phyloP scores from a whole-genome alignment of 2,797 vertebrate genomes.

The Rhynchonycteris naso region DNA sequence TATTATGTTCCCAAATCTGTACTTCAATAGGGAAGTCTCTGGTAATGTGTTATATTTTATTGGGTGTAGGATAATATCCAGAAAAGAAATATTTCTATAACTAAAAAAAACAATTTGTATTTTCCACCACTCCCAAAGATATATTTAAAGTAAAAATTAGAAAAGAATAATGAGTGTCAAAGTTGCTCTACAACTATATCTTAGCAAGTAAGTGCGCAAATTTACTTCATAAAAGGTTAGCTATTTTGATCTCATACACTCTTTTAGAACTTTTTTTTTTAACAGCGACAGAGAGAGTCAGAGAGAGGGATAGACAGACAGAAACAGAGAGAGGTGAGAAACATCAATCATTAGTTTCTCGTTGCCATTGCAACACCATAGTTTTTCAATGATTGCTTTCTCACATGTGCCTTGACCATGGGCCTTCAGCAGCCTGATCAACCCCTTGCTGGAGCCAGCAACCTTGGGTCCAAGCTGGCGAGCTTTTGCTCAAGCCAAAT shows the following conservation, averaged over 20 bases:
- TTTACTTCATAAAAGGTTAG: not conserved
- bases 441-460: too few relatives aligned
- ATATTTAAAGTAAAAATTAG: conserved; percentile 25
- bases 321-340: too few relatives aligned
- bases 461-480: too few relatives aligned
- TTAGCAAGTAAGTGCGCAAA: not conserved
- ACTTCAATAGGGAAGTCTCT: not conserved
- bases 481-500: too few relatives aligned
- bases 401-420: too few relatives aligned
- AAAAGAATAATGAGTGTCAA: not conserved
- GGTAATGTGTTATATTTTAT: not conserved
- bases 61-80: not conserved
- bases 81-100: not conserved
- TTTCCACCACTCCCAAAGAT: not conserved
- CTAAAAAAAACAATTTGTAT: not conserved
- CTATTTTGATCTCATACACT: not conserved
- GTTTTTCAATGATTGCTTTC: too few relatives aligned
- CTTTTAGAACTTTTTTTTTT: not conserved
- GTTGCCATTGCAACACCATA: too few relatives aligned
- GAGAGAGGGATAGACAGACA: too few relatives aligned
- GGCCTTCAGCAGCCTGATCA: too few relatives aligned
- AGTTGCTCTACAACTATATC: not conserved
- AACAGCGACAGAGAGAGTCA: too few relatives aligned
- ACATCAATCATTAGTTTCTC: too few relatives aligned
- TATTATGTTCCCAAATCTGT: not conserved